A percentile compares a stretch with the other conserved stretches of the same genome.
Evolutionary conservation across 1,140 invertebrate genomes (phyloP).

Genomic region (Caenorhabditis tropicalis): DNA sequence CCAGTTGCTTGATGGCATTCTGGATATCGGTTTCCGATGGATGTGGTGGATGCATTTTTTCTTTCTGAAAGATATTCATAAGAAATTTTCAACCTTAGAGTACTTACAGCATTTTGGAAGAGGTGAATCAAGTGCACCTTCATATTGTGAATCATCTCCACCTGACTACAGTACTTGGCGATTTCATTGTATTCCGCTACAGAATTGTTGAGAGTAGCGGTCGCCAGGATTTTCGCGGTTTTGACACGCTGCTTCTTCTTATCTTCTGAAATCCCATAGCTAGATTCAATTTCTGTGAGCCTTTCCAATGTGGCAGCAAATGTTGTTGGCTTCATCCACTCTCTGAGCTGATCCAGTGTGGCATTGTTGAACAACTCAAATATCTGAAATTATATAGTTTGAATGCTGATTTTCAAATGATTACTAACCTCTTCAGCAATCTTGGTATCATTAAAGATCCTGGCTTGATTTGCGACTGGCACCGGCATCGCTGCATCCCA

Average conservation of each 20-base stretch:
- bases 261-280: not conserved
- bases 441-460: constrained; percentile 92
- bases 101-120: not conserved
- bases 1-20: not conserved
- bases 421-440: constrained; percentile 85
- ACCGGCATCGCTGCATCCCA: constrained; percentile 85
- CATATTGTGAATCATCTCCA: constrained; percentile 13
- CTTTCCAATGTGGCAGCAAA: constrained; percentile 13
- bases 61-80: not conserved
- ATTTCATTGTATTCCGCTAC: not conserved
- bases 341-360: not conserved
- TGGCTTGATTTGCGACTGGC: constrained; percentile 84
- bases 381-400: not conserved
- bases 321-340: constrained; percentile 6
- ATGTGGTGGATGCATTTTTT: constrained; percentile 9
- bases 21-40: not conserved
- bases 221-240: not conserved
- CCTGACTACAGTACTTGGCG: not conserved
- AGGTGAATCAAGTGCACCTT: not conserved
- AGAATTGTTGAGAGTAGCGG: not conserved
- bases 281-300: not conserved
- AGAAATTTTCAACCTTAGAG: not conserved
- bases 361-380: not conserved
- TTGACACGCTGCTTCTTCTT: not conserved
- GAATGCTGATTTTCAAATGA: not conserved